A percentile compares a stretch with the other conserved stretches of the same genome.
Evolutionary conservation across 2,888 invertebrate genomes (phyloP).

Genomic region (Leptura quadrifasciata): DNA sequence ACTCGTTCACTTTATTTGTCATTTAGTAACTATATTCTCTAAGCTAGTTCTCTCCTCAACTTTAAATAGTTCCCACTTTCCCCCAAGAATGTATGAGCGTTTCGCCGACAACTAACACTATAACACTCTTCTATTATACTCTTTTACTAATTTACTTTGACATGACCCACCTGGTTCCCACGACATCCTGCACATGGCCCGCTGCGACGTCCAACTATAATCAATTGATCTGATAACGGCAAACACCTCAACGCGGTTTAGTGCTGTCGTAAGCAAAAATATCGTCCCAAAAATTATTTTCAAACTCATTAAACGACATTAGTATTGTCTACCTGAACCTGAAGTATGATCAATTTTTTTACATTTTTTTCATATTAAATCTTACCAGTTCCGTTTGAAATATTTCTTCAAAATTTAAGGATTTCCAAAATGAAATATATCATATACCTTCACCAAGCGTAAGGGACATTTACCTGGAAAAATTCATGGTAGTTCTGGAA

Average conservation of each 20-base stretch:
- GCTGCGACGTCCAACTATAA: conserved; percentile 51
- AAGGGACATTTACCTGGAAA: too few relatives aligned
- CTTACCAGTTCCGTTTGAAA: too few relatives aligned
- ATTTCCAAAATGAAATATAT: too few relatives aligned
- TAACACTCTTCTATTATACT: conserved; percentile 49
- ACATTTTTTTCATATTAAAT: too few relatives aligned
- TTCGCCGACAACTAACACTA: conserved; percentile 39
- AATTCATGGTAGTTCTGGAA: too few relatives aligned
- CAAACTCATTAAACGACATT: not conserved
- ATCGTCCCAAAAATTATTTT: not conserved
- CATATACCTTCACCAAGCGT: too few relatives aligned
- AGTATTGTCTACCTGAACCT: too few relatives aligned
- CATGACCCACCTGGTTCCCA: conserved; percentile 61
- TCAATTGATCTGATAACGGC: conserved; percentile 53
- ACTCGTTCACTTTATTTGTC: too few relatives aligned
- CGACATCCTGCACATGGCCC: conserved; percentile 58
- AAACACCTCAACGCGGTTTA: conserved; percentile 40
- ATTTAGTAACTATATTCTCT: too few relatives aligned
- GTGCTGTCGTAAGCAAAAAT: conserved; percentile 34
- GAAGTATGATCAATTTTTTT: too few relatives aligned
- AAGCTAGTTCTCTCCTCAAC: not conserved
- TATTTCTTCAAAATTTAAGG: too few relatives aligned
- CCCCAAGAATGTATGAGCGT: conserved; percentile 21
- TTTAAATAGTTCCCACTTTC: conserved; percentile 12
- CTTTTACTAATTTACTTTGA: conserved; percentile 57